These are phyloP conservation scores for Strigops habroptila DNA, from an alignment of 2,113 vertebrate species.

Conservation along the genomic window DNA sequence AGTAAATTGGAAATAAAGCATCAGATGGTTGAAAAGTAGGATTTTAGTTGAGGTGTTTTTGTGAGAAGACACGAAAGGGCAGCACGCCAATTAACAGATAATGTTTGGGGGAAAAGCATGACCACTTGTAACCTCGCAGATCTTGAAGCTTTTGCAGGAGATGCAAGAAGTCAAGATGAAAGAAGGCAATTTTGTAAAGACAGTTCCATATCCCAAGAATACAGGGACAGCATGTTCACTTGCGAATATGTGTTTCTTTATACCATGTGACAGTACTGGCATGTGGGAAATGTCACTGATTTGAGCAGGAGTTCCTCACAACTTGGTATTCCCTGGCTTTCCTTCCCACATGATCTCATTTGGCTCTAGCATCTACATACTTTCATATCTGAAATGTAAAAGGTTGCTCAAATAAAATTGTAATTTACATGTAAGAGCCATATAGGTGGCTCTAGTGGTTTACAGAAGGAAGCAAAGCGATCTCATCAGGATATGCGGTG, in stretches of 20 bases:
- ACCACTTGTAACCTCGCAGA: background rate
- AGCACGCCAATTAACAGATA: background rate
- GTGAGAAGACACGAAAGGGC: background rate
- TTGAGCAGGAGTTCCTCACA: background rate
- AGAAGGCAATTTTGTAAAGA: background rate
- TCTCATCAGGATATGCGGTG: background rate
- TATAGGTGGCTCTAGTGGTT: background rate
- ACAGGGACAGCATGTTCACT: background rate
- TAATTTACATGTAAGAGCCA: background rate
- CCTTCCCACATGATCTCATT: conserved; percentile 6
- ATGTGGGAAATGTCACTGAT: background rate
- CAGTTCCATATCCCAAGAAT: background rate
- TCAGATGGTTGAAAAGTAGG: background rate
- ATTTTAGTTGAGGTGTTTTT: background rate
- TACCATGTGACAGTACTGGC: background rate
- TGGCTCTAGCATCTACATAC: background rate
- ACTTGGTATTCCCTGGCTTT: background rate
- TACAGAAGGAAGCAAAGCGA: background rate
- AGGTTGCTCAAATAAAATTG: background rate
- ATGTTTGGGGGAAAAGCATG: background rate
- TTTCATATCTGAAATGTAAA: background rate
- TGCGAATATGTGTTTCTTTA: background rate
- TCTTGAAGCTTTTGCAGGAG: background rate
- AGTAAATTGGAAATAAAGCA: conserved; percentile 4
- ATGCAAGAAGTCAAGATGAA: background rate